phyloP scores from a whole-genome alignment of 2,888 invertebrate genomes.

The Netelia inedita region DNA sequence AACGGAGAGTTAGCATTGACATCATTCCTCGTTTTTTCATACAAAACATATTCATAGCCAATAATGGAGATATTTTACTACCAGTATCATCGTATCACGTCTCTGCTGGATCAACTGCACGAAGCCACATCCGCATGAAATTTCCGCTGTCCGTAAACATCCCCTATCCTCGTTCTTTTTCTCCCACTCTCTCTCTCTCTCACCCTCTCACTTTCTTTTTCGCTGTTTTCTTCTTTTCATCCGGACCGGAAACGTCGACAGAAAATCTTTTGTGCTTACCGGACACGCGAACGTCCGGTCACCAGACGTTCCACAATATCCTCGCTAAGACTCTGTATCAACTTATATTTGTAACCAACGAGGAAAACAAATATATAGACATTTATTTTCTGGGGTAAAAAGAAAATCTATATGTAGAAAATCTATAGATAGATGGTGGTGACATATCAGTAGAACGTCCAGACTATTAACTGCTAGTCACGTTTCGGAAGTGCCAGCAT shows the following conservation, averaged over 20 bases:
- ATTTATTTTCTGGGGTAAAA: not conserved
- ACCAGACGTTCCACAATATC: conserved; percentile 21
- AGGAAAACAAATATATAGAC: conserved; percentile 25
- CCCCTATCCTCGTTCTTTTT: conserved; percentile 22
- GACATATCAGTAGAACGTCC: conserved; percentile 20
- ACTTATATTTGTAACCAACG: conserved; percentile 9
- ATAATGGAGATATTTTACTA: too few relatives aligned
- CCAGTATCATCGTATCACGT: too few relatives aligned
- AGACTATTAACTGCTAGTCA: conserved; percentile 39
- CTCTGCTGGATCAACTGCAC: too few relatives aligned
- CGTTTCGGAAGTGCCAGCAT: conserved; percentile 33
- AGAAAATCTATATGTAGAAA: not conserved
- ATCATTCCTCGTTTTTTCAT: too few relatives aligned
- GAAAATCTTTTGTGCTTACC: conserved; percentile 49
- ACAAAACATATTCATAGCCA: too few relatives aligned
- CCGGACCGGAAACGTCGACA: conserved; percentile 28
- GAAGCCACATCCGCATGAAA: not conserved
- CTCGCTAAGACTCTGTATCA: not conserved
- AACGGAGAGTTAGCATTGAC: too few relatives aligned
- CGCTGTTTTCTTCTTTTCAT: conserved; percentile 30
- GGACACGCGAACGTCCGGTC: conserved; percentile 31
- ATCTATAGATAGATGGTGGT: not conserved
- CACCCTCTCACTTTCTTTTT: not conserved
- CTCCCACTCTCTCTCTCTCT: conserved; percentile 20
- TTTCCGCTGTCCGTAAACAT: conserved; percentile 6